Evolutionary conservation across 2,888 invertebrate species (phyloP), one percentile per base, ranked within the genome.

Genomic region (Celastrina argiolus): DNA sequence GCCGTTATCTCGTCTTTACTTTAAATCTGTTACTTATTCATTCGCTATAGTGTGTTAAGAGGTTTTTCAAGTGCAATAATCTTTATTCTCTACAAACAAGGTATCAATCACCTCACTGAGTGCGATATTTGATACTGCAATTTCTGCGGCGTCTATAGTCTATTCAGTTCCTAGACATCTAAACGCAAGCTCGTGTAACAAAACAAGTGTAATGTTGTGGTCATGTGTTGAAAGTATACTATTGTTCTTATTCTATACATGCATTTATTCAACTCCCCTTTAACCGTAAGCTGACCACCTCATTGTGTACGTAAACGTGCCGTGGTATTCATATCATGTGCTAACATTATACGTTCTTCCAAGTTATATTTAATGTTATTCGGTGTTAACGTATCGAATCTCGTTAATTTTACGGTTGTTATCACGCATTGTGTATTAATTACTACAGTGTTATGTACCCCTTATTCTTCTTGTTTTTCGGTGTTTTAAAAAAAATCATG

Each of bases 221-320:
- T 59, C 59, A 31, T n/a, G 26, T 12, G 4, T 59, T 61, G 61
- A 61, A 61, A 61, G 61, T 39, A 36, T 61, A 12, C 22, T 39
- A 39, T 61, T 61, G 61, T 61, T 61, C 59, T 59, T 59, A 16
- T 16, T 59, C 34, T 18, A 14, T 14, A 34, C 34, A 31, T 59
- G 34, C 16, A 31, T n/a, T 16, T 39, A 22, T 61, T 22, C 14
- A 14, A 10, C 61, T 61, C 14, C 39, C 18, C 14, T 36, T 61
- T 14, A 22, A 39, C 22, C 22, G 12, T 61, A 18, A 39, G 14
- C 39, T 61, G 39, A 61, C 31, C 31, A 31, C 31, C 58, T 59
- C 4, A 59, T 51, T 51, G 51, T 51, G 51, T 22, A 51, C 22
- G 51, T 51, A 22, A 51, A 22, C 51, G 51, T 51, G 22, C 2